Evolutionary conservation across 2,797 vertebrate species (phyloP), one percentile per base, ranked within the genome.

Genomic region (Sorex maritimensis): DNA sequence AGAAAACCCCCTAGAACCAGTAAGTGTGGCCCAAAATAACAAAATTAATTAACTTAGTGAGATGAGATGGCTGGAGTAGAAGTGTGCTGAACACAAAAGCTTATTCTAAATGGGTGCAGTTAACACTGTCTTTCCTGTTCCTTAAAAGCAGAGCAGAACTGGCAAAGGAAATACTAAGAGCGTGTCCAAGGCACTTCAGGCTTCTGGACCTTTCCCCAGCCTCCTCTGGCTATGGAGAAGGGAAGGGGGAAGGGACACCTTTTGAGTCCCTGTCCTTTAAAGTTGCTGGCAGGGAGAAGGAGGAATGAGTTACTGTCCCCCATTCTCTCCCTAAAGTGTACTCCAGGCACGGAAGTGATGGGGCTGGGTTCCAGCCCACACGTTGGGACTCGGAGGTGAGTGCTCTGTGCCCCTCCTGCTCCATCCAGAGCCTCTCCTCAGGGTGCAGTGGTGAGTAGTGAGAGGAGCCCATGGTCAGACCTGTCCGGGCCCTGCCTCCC

Each of bases 91-190:
- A 19, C 61, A 65, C 44, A n/a, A 68, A 91, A 58, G 2, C 41
- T 24, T 55, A 65, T 38, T 34, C 1, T 24, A 2, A 77, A 19
- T 24, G 12, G 30, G 4, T 10, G 44, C 30, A 73, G 58, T 55
- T 72, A 55, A 17, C 4, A 9, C 78, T 71, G 26, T 30, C 86
- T 94, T 82, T 78, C 5, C 34, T 71, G 63, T 73, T 61, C 26
- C 65, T 84, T 49, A 44, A 67, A 84, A 69, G 86, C 77, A 90
- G 86, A 81, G 72, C 11, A 0, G 24, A n/a, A 3, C 34, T 55
- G 86, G 75, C 78, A 87, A 88, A 87, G 28, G 52, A 86, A 90
- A 90, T 21, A 71, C 11, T 85, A 74, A 79, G 21, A 80, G 77
- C 65, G 84, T 91, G 46, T 91, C 28, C 52, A 67, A 67, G 82